Conservation (phyloP, 1,140 invertebrate species). For the Drosophila tristis region DNA sequence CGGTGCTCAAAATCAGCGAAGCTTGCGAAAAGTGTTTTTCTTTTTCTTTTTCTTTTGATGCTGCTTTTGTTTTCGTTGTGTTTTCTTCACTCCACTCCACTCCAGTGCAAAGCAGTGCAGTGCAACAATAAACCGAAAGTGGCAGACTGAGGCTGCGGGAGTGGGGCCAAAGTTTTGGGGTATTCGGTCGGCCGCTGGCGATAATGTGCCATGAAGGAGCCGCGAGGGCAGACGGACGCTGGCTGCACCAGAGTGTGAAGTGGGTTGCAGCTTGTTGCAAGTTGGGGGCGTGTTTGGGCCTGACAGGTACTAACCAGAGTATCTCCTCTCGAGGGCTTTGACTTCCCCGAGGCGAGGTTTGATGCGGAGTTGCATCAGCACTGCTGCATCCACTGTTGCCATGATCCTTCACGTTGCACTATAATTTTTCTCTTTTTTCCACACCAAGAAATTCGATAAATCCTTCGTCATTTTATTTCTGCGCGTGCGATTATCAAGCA, state of each 20-base stretch:
- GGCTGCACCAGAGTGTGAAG: conserved; percentile 70
- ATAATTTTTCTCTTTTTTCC: no score
- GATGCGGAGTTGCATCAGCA: conserved; percentile 49
- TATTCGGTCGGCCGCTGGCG: conserved; percentile 46
- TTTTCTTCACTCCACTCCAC: conserved; percentile 40
- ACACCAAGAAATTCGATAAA: no score
- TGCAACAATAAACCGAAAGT: conserved; percentile 56
- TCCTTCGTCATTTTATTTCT: no score
- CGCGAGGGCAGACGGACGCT: conserved; percentile 7
- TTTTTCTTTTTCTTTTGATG: conserved; percentile 37
- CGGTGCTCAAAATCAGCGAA: conserved; percentile 65
- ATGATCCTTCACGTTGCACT: not conserved
- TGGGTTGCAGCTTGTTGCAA: conserved; percentile 51
- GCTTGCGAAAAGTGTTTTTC: conserved; percentile 75
- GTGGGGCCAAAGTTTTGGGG: conserved; percentile 19
- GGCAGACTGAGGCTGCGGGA: conserved; percentile 45
- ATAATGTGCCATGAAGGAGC: conserved; percentile 67
- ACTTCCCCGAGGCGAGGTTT: conserved; percentile 37
- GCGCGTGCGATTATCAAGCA: not conserved
- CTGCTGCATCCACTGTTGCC: not conserved
- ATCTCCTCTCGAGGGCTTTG: conserved; percentile 50
- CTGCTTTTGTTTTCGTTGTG: conserved; percentile 17
- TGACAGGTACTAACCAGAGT: conserved; percentile 48
- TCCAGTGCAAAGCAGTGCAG: not conserved
- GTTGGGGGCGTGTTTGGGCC: conserved; percentile 21